Evolutionary conservation across 2,113 vertebrate genomes (phyloP), one percentile per base, ranked within the genome.

Genomic region (Ictalurus punctatus): DNA sequence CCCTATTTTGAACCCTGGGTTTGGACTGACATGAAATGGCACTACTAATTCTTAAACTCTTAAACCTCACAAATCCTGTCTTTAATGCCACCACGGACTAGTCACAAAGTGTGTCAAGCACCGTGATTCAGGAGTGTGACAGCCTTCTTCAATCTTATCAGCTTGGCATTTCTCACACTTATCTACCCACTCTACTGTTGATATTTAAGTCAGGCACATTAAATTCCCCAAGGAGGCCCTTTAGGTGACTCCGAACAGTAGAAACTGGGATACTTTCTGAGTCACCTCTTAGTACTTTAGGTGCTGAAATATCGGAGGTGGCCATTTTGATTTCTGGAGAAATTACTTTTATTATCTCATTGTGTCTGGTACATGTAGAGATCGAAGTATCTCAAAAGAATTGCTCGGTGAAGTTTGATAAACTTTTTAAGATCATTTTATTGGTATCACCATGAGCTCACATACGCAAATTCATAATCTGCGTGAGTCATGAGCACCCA

Each of bases 201-300:
- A 71, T 85, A 93, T 93, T 88, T 88, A 89, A 92, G 92, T 91
- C 90, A 93, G 44, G 67, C 88, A 76, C 78, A 91, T 90, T 40
- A 61, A 89, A 78, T 34, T 84, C 86, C 87, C 76, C n/a, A 63
- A 71, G 87, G 89, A 92, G 87, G 48, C 83, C 67, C 81, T 82
- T 86, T 74, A 86, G 81, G 63, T 89, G 87, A 40, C 76, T 92
- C 65, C 88, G 79, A 88, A 48, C 9, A 48, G 82, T 84, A 81
- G 69, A 27, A 90, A 88, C 91, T 86, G 56, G 81, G 67, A 91
- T 67, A 40, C 8, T 76, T 88, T 61, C 69, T 87, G n/a, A 90
- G 91, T 91, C 54, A 86, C 80, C 79, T 90, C 90, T 89, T 90
- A 90, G 58, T 54, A 61, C 74, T 88, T 67, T n/a, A 30, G 86